phyloP scores from a whole-genome alignment of 2,113 vertebrate species.

The Alaudala cheleensis region DNA sequence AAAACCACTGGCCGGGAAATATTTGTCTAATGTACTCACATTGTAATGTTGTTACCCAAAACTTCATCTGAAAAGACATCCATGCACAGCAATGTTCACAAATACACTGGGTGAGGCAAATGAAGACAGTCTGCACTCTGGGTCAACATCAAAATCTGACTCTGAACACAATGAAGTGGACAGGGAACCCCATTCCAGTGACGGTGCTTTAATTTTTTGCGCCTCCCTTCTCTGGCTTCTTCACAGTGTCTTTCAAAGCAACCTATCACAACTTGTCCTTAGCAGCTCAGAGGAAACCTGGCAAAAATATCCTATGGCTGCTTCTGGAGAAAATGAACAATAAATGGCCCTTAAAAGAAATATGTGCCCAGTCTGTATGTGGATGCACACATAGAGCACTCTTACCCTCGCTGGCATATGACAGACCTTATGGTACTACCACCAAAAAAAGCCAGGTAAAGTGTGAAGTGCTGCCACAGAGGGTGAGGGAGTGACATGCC shows the following conservation, averaged over 20 bases:
- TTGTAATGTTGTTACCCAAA: neutral
- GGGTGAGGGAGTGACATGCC: neutral
- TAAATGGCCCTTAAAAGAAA: neutral
- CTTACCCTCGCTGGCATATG: neutral
- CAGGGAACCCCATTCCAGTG: neutral
- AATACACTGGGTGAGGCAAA: neutral
- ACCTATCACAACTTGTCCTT: neutral
- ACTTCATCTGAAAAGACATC: neutral
- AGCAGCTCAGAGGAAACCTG: neutral
- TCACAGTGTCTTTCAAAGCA: neutral
- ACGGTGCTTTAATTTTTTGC: neutral
- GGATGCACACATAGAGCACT: neutral
- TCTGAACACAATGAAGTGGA: neutral
- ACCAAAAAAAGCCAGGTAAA: neutral
- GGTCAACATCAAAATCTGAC: neutral
- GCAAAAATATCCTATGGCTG: neutral
- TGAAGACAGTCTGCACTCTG: neutral
- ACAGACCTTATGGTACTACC: neutral
- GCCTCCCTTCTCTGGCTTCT: neutral
- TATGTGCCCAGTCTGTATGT: too few species aligned
- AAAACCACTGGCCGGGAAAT: neutral
- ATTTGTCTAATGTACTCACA: neutral
- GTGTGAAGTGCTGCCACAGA: neutral
- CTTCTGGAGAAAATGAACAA: neutral
- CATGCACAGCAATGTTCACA: neutral